phyloP scores from a whole-genome alignment of 2,113 vertebrate genomes.

The Sphaerodactylus townsendi region DNA sequence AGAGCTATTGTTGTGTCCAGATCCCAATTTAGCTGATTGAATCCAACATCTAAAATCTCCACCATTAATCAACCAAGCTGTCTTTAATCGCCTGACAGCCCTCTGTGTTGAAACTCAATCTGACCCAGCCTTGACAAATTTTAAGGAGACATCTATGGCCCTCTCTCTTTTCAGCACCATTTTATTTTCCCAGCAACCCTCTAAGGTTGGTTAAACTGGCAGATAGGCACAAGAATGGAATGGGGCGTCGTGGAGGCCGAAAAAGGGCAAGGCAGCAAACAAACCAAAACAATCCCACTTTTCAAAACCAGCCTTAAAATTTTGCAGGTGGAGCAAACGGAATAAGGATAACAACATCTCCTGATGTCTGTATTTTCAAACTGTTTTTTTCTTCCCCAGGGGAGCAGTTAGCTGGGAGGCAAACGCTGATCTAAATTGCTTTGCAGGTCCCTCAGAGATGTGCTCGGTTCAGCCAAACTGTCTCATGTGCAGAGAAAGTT shows the following conservation, averaged over 20 bases:
- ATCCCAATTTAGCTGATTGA: too few relatives aligned
- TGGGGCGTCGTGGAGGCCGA: neutral
- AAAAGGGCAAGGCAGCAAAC: neutral
- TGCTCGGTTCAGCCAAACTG: neutral
- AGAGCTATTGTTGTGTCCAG: too few relatives aligned
- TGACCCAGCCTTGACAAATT: too few relatives aligned
- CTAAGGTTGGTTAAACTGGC: too few relatives aligned
- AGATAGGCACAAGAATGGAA: neutral
- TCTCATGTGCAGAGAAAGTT: neutral
- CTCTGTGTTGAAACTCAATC: too few relatives aligned
- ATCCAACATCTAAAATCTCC: too few relatives aligned
- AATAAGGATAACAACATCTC: neutral
- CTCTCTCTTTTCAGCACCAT: too few relatives aligned
- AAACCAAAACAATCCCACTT: too few relatives aligned
- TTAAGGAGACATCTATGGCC: too few relatives aligned
- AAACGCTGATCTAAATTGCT: constrained; percentile 10
- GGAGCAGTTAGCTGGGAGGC: neutral
- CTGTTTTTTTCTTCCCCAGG: neutral
- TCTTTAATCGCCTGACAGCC: too few relatives aligned
- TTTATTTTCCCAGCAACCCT: too few relatives aligned
- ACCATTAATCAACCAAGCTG: too few relatives aligned
- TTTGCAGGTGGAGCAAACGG: neutral
- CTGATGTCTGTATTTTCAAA: constrained; percentile 10
- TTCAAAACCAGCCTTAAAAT: neutral
- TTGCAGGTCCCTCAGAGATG: neutral